Percentiles rank a stretch among this genome's conserved stretches.
These are phyloP conservation scores for Drosophila fuyamai DNA, from an alignment of 1,140 invertebrate genomes.

Conservation along the genomic window DNA sequence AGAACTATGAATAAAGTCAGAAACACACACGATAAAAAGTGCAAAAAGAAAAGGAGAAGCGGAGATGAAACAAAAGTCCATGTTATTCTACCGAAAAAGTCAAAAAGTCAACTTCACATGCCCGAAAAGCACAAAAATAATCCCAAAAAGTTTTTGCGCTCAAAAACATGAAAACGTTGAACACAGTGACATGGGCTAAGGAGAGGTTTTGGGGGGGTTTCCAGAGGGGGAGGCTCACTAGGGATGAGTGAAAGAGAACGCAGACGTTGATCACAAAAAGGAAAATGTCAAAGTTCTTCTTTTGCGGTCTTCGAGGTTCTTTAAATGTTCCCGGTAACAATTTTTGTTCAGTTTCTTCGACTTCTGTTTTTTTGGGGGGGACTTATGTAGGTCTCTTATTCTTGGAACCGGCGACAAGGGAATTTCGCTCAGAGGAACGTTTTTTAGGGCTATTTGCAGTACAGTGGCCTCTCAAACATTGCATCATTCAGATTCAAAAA, in stretches of 20 bases:
- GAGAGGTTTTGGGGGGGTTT: neutral
- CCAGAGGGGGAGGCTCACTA: constrained; percentile 18
- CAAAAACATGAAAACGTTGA: constrained; percentile 78
- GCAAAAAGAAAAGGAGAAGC: constrained; percentile 35
- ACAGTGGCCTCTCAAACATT: neutral
- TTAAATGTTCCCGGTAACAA: constrained; percentile 78
- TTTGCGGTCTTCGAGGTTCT: constrained; percentile 79
- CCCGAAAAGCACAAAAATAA: constrained; percentile 80
- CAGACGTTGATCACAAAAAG: constrained; percentile 78
- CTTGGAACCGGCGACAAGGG: constrained; percentile 62
- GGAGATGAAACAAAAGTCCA: constrained; percentile 77
- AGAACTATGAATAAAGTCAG: constrained; percentile 48
- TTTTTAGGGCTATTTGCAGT: neutral
- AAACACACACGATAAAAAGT: constrained; percentile 5
- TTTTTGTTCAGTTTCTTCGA: constrained; percentile 21
- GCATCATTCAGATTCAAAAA: neutral
- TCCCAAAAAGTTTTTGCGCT: constrained; percentile 76
- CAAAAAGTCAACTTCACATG: constrained; percentile 81
- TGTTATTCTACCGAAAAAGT: constrained; percentile 80
- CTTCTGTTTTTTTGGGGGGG: constrained; percentile 7
- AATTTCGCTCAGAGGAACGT: constrained; percentile 63
- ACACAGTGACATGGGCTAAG: constrained; percentile 58
- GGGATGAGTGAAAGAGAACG: constrained; percentile 26
- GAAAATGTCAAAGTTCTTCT: constrained; percentile 82
- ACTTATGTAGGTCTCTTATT: constrained; percentile 37